phyloP scores from a whole-genome alignment of 2,113 vertebrate species.

The Turnix velox region DNA sequence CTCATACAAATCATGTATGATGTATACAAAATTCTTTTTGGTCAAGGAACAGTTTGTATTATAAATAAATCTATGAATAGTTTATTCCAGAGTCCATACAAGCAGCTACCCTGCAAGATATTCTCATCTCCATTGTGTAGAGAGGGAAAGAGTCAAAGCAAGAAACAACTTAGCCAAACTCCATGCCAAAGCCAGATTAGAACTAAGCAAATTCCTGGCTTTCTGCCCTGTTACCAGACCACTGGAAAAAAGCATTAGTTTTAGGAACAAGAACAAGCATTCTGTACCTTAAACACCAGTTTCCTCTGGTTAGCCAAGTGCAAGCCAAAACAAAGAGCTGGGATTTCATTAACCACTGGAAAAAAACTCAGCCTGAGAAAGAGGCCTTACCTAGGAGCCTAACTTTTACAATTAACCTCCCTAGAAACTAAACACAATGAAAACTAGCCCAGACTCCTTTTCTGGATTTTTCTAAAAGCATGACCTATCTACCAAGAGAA shows the following conservation, averaged over 20 bases:
- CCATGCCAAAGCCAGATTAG: conserved; percentile 37
- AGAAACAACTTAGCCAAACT: neutral
- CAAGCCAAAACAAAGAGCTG: conserved; percentile 21
- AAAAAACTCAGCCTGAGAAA: neutral
- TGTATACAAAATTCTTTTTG: neutral
- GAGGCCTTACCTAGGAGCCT: neutral
- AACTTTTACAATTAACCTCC: conserved; percentile 24
- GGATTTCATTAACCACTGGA: neutral
- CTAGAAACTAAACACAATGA: neutral
- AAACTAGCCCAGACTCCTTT: neutral
- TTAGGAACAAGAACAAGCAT: neutral
- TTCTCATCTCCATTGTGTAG: neutral
- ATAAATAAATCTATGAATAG: neutral
- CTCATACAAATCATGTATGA: neutral
- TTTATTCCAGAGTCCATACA: neutral
- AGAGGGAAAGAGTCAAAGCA: neutral
- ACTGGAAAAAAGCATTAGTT: neutral
- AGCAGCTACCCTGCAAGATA: neutral
- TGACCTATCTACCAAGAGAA: neutral
- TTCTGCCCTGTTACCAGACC: neutral
- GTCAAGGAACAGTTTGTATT: neutral
- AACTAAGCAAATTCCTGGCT: conserved; percentile 50
- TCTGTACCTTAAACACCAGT: neutral
- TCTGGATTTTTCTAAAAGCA: neutral
- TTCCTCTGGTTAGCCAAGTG: conserved; percentile 8